Conservation (phyloP, 1,140 invertebrate genomes). For the Diuraphis noxia region DNA sequence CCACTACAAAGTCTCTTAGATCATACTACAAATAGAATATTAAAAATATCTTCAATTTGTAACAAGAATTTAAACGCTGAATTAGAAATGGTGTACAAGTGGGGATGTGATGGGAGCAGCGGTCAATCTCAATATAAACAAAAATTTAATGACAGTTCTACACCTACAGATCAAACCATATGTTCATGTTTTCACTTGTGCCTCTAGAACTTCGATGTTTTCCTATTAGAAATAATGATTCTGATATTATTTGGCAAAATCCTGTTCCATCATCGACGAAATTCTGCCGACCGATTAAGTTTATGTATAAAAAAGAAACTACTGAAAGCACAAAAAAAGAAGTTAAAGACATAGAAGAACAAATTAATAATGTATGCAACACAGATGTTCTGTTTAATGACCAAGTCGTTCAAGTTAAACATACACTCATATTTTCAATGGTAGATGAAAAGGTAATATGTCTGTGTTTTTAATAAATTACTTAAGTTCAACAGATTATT, state of each 20-base stretch:
- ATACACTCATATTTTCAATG: conserved; percentile 10
- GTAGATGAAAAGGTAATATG: background rate
- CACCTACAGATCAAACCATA: background rate
- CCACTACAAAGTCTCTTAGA: background rate
- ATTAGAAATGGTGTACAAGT: conserved; percentile 3
- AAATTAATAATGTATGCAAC: background rate
- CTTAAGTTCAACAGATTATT: no score
- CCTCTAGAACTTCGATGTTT: background rate
- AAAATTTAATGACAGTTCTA: background rate
- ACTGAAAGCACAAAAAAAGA: background rate
- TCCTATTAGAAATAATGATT: background rate
- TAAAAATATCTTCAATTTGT: background rate
- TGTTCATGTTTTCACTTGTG: conserved; percentile 19
- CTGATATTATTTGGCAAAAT: conserved; percentile 24
- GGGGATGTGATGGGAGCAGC: background rate
- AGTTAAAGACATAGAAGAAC: background rate
- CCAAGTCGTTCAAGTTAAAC: background rate
- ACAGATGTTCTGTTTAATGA: background rate
- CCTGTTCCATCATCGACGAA: background rate
- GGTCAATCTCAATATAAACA: conserved; percentile 20
- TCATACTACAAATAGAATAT: background rate
- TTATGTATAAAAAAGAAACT: conserved; percentile 24
- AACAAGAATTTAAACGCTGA: background rate
- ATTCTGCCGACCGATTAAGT: conserved; percentile 11
- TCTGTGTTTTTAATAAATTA: no score